Base-by-base conservation (phyloP, 1,140 invertebrate species). In the Pogonomyrmex californicus region DNA sequence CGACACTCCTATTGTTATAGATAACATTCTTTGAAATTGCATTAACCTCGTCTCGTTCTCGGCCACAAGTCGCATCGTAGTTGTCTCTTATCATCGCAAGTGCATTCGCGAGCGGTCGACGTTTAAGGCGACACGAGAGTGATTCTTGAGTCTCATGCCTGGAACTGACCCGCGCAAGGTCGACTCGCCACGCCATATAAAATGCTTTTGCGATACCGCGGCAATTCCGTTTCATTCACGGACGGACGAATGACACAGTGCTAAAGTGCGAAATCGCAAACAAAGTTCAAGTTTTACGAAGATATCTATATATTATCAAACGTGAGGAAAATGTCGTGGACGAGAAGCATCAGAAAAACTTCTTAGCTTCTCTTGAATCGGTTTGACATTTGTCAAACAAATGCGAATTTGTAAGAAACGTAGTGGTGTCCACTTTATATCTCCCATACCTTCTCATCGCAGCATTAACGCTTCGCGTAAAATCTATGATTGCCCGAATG, bases 91-190 rank as follows among this genome's bases (percentile, higher is more conserved):
- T 83, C 68, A 23, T 49, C 1, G 2, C 33, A 23, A 38, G 7
- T 7, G 38, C 30, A 54, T 54, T 68, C 17, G 23, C 38, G 36
- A 0, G 1, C 44, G 36, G 38, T 66, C 4, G 47, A 54, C 38
- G 41, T 82, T 82, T 54, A 73, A 82, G 51, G 78, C 51, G 41
- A 68, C 6, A 41, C 49, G 10, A 81, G 30, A 62, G n/a, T n/a
- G 41, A 83, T 62, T 41, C 3, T 23, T 23, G 0, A 60, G 68
- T 38, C 62, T 79, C 47, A 65, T 49, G 47, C 62, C 14, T 83
- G 14, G 30, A 49, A 75, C 54, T 83, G 79, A 83, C 68, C 79
- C 38, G 54, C 68, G 44, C 79, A 82, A 82, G 79, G 51, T 47
- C 56, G 41, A 47, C 38, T 47, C 56, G 56, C 6, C 38, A 60